Evolutionary conservation across 2,888 invertebrate genomes (phyloP), one percentile per base, ranked within the genome.

Genomic region (Vandiemenella viatica): DNA sequence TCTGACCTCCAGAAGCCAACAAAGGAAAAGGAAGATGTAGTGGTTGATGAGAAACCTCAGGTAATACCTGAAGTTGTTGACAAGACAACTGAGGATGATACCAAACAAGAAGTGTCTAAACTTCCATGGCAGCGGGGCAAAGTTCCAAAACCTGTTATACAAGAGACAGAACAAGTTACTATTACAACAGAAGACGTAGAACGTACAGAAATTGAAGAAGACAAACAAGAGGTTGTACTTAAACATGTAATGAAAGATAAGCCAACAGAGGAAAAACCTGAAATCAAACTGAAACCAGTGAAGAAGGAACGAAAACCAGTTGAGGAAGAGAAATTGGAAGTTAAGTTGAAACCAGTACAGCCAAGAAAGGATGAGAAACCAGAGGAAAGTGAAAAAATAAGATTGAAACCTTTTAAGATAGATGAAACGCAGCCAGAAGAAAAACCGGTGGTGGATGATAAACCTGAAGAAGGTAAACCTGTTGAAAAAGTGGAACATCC

Each of bases 141-240:
- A n/a, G n/a, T n/a, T n/a, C n/a, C n/a, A n/a, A 22, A 37, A 4
- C 18, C 26, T 18, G 17, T 20, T 15, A 41, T n/a, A n/a, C n/a
- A n/a, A n/a, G n/a, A n/a, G n/a, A n/a, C n/a, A n/a, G n/a, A n/a
- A n/a, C n/a, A n/a, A n/a, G n/a, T n/a, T n/a, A n/a, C n/a, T n/a
- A n/a, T n/a, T n/a, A n/a, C n/a, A n/a, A n/a, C n/a, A 1, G 58
- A 59, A 32, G 55, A 55, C n/a, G n/a, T n/a, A n/a, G n/a, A n/a
- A n/a, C n/a, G n/a, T n/a, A n/a, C n/a, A n/a, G 41, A 60, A 43
- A n/a, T n/a, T n/a, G n/a, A n/a, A n/a, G n/a, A n/a, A n/a, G n/a
- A n/a, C n/a, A n/a, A n/a, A n/a, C n/a, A n/a, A n/a, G 62, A 61
- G 52, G 57, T 66, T 17, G 13, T 15, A n/a, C 40, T 21, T 16